Base-by-base conservation (phyloP, 92 coral and sea anemone genomes). In the Zoanthus sansibaricus region DNA sequence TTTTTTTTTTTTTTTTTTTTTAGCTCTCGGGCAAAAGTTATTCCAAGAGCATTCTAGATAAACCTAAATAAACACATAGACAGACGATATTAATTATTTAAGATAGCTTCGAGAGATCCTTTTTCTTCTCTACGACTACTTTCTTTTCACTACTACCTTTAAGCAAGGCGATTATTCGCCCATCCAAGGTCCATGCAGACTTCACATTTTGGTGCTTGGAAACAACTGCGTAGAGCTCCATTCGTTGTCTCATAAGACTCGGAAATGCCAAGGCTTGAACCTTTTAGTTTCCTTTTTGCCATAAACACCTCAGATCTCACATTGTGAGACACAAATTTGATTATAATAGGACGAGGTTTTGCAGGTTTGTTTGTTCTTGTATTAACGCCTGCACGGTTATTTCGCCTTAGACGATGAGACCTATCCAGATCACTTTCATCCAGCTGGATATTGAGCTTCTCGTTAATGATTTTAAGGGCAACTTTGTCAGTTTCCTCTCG, bases 171-270 rank as follows among this genome's bases (percentile, higher is more conserved):
- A 88, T 80, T 10, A 88, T 58, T 47, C 87, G 62, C 9, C 91
- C 91, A 82, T 82, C 87, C 51, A 82, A 32, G 42, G 91, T 58
- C 91, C 91, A 88, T 21, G 75, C 87, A 25, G 91, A 62, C 64
- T 21, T 32, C 44, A 88, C 91, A 45, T 51, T 75, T 33, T 25
- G 46, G 75, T 79, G 59, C 42, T 67, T 12, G 54, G 62, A 70
- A 46, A 76, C 92, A 17, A 44, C 46, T 12, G 46, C 48, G 49
- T 74, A 33, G 33, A 89, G 77, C 77, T 76, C 85, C 9, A 30
- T 64, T 72, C 82, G 56, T 33, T 59, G 14, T 18, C 51, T 8
- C 25, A 82, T 75, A 21, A 89, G 86, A 74, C 82, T 71, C 92
- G 32, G 89, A 21, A 18, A 89, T 89, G 66, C 88, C 67, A 32